These are phyloP conservation scores for Cetoscarus ocellatus DNA, from an alignment of 2,797 vertebrate species.

Conservation along the genomic window DNA sequence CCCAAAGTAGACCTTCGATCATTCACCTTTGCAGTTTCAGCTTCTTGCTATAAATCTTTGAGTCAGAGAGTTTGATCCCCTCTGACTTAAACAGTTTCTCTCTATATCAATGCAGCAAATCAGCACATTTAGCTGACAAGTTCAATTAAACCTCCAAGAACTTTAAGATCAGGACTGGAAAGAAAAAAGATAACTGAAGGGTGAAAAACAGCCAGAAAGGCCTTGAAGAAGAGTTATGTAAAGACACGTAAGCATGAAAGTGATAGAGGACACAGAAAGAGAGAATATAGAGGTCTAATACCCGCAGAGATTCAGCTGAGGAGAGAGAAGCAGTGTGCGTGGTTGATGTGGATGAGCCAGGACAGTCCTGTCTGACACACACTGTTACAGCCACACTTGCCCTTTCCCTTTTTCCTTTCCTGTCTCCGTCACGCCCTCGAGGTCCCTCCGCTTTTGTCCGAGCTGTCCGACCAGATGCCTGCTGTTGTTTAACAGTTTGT, in stretches of 20 bases:
- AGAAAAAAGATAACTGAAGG: not conserved
- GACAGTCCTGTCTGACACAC: slow-evolving; percentile 66
- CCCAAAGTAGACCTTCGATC: not conserved
- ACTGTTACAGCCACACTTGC: slow-evolving; percentile 45
- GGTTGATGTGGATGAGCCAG: slow-evolving; percentile 57
- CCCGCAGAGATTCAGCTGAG: slow-evolving; percentile 10
- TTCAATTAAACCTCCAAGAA: not conserved
- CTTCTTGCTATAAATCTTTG: not conserved
- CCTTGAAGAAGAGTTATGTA: not conserved
- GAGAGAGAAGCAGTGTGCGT: slow-evolving; percentile 22
- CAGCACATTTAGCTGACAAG: not conserved
- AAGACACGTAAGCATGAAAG: not conserved
- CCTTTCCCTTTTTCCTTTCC: slow-evolving; percentile 61
- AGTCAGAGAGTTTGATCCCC: no score
- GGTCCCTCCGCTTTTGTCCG: slow-evolving; percentile 56
- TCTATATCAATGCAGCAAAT: not conserved
- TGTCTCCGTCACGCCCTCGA: slow-evolving; percentile 42
- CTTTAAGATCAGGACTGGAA: not conserved
- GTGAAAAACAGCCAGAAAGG: not conserved
- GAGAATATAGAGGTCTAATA: not conserved
- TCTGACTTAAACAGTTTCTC: not conserved
- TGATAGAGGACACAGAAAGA: not conserved
- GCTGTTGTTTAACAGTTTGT: slow-evolving; percentile 46
- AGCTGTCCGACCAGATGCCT: slow-evolving; percentile 60
- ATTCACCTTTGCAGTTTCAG: not conserved